phyloP scores from a whole-genome alignment of 2,888 invertebrate species.

The Drosophila koepferae region DNA sequence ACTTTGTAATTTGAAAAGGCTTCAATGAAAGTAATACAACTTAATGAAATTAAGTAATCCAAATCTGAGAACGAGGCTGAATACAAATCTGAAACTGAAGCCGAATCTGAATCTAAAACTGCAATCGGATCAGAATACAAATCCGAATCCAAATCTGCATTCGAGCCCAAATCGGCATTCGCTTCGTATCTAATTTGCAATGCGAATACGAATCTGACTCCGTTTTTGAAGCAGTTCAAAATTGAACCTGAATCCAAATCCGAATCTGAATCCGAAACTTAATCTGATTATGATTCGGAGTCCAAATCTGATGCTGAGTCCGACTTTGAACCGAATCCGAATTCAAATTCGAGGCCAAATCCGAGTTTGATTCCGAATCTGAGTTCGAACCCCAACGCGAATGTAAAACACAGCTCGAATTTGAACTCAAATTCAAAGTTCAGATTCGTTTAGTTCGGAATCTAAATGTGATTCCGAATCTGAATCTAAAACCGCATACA shows the following conservation, averaged over 20 bases:
- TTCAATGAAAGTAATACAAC: background rate
- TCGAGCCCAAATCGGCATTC: background rate
- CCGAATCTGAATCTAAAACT: background rate
- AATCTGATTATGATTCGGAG: background rate
- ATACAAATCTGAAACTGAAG: background rate
- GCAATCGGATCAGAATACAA: background rate
- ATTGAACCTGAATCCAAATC: background rate
- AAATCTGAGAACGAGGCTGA: background rate
- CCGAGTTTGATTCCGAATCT: background rate
- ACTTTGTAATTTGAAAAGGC: background rate
- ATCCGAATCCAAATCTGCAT: background rate
- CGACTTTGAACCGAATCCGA: background rate
- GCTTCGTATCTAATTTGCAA: background rate
- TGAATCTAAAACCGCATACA: no score
- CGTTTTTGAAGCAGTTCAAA: background rate
- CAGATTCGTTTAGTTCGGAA: background rate
- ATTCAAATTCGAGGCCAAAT: no score
- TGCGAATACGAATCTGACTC: no score
- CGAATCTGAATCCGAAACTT: background rate
- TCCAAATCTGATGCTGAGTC: background rate
- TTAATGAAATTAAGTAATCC: background rate
- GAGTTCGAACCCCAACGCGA: background rate
- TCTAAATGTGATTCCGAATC: background rate
- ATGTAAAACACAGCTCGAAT: background rate
- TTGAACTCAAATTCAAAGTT: background rate